These are phyloP conservation scores for Erinaceus europaeus DNA, from an alignment of 2,113 vertebrate species.

Conservation along the genomic window DNA sequence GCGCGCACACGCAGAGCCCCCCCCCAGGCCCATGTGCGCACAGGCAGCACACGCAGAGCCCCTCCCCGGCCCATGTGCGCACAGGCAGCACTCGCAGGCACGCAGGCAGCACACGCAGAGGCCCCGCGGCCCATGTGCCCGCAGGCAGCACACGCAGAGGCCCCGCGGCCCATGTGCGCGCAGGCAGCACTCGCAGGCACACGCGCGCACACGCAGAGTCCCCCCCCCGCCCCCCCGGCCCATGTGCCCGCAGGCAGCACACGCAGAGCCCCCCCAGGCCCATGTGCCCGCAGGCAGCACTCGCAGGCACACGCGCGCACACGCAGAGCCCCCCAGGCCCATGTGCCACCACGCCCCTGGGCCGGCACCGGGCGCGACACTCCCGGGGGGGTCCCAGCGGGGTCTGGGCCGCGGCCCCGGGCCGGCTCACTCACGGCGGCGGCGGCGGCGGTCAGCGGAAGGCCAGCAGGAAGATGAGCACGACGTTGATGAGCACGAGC, in stretches of 20 bases:
- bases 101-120: background rate
- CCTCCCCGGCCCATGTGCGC: background rate
- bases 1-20: background rate
- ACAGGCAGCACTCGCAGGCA: no score
- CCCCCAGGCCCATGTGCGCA: background rate
- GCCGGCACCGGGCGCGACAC: fast-evolving
- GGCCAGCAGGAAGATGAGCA: conserved; percentile 96
- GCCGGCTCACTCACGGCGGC: background rate
- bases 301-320: background rate
- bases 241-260: background rate
- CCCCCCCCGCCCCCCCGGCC: no score
- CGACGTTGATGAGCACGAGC: conserved; percentile 96
- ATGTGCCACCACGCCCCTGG: background rate
- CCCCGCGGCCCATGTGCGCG: background rate
- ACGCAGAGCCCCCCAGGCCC: background rate
- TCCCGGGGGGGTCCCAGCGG: background rate
- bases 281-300: background rate
- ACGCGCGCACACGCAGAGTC: background rate
- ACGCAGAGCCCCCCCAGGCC: no score
- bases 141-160: no score
- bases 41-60: background rate
- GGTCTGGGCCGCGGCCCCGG: background rate
- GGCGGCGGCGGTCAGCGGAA: conserved; percentile 87
- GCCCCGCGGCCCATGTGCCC: no score
- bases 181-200: no score